A percentile compares a stretch with the other conserved stretches of the same genome.
Conservation (phyloP, 2,797 vertebrate genomes). For the Lacerta viridis region DNA sequence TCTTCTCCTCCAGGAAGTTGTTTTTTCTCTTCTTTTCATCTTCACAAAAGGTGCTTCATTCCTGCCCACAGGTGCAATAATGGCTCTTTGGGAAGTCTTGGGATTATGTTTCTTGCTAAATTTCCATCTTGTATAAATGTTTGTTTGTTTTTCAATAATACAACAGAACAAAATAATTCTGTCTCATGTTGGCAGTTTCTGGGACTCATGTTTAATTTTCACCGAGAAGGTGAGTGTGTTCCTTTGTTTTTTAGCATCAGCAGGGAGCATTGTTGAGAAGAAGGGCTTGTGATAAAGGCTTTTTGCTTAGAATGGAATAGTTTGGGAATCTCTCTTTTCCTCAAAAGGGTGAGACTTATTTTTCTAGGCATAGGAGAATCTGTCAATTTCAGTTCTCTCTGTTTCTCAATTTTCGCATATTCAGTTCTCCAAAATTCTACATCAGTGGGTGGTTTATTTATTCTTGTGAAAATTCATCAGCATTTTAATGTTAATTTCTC, state of each 20-base stretch:
- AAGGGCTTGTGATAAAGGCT: slow-evolving; percentile 51
- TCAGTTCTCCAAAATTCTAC: too few relatives aligned
- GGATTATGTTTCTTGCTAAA: slow-evolving; percentile 59
- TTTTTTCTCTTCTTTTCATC: slow-evolving; percentile 51
- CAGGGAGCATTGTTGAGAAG: slow-evolving; percentile 55
- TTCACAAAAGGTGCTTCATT: slow-evolving; percentile 73
- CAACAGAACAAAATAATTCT: slow-evolving; percentile 65
- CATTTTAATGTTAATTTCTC: too few relatives aligned
- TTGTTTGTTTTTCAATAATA: slow-evolving; percentile 56
- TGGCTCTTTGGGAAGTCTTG: slow-evolving; percentile 59
- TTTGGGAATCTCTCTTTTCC: slow-evolving; percentile 14
- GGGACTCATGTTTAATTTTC: slow-evolving; percentile 77
- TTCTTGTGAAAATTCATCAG: too few relatives aligned
- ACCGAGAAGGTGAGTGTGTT: slow-evolving; percentile 45
- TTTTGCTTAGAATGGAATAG: slow-evolving; percentile 40
- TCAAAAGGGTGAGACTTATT: slow-evolving; percentile 14
- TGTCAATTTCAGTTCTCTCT: too few relatives aligned
- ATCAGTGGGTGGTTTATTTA: too few relatives aligned
- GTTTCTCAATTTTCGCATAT: too few relatives aligned
- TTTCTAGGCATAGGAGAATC: background rate
- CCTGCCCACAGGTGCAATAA: slow-evolving; percentile 62
- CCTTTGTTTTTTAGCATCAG: slow-evolving; percentile 60
- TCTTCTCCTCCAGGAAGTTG: slow-evolving; percentile 74
- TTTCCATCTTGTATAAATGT: slow-evolving; percentile 71
- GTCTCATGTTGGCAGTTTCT: slow-evolving; percentile 61